Base-by-base conservation (phyloP, 2,797 vertebrate genomes). In the Nothura maculosa region DNA sequence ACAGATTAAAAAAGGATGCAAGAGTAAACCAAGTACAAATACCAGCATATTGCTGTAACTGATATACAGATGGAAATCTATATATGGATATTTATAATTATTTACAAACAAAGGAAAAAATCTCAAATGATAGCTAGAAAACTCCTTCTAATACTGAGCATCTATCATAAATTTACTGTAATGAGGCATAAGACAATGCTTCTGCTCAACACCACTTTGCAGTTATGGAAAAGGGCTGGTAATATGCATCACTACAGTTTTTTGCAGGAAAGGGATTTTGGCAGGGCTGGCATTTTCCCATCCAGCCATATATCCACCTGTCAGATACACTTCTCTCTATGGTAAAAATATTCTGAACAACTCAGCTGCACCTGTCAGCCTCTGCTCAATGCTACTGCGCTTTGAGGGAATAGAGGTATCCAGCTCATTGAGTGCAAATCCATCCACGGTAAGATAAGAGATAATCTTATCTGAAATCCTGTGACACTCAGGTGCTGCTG, bases 381-480 rank as follows among this genome's bases (percentile, higher is more conserved):
- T 85, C 84, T 84, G 25, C 61, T 74, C 27, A 72, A 70, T 0
- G 3, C 60, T 86, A n/a, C 7, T 79, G 30, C 72, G 76, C 76
- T 93, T 79, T 63, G 2, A 72, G 66, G 61, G 62, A 89, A 84
- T 4, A 92, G 75, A 72, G 10, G 19, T 28, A 72, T 85, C 25
- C 62, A 94, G 84, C 57, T 82, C 81, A 92, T 70, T 30, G 22
- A 74, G 57, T 32, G 88, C 28, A 72, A 74, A 85, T 68, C 62
- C 81, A 30, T 61, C 70, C 32, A 20, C 34, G 27, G 21, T 74
- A 82, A 68, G 27, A 11, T 9, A 74, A 76, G 32, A 81, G 25
- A 78, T 47, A 86, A 77, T 57, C 52, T 90, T 79, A 63, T 5
- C 48, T 77, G 68, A 86, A 88, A 82, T 85, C 81, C 79, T 45